Percentiles rank a stretch among this genome's conserved stretches.
Evolutionary conservation across 2,888 invertebrate species (phyloP).

Genomic region (Ectropis crepuscularia): DNA sequence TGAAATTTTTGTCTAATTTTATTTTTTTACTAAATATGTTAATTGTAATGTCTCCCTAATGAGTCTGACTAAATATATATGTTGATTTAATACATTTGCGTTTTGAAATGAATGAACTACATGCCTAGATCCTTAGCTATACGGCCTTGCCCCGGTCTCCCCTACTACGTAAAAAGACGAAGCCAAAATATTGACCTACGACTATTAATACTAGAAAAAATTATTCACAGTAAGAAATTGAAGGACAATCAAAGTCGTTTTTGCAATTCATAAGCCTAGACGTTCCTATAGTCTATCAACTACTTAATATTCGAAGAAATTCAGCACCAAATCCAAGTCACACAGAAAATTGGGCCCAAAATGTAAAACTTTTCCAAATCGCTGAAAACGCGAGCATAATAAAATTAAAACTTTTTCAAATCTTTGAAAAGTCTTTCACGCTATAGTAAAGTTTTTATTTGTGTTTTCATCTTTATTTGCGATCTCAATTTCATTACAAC

Average conservation of each 20-base stretch:
- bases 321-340: conserved; percentile 1
- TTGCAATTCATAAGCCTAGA: conserved; percentile 5
- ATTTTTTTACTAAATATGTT: no score
- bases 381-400: conserved; percentile 21
- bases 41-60: no score
- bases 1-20: no score
- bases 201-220: no score
- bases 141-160: no score
- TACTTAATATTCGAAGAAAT: conserved; percentile 14
- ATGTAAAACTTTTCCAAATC: conserved; percentile 26
- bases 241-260: conserved; percentile 14
- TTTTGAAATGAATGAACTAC: no score
- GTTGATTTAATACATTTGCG: no score
- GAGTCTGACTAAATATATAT: no score
- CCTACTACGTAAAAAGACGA: no score
- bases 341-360: conserved; percentile 18
- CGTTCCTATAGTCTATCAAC: not conserved
- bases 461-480: conserved; percentile 8
- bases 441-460: conserved; percentile 11
- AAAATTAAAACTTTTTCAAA: conserved; percentile 27
- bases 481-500: not conserved
- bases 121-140: no score
- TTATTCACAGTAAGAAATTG: no score
- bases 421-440: conserved; percentile 23
- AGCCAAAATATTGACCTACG: no score